Base-by-base conservation (phyloP, 2,888 invertebrate species). In the Lasius platythorax region DNA sequence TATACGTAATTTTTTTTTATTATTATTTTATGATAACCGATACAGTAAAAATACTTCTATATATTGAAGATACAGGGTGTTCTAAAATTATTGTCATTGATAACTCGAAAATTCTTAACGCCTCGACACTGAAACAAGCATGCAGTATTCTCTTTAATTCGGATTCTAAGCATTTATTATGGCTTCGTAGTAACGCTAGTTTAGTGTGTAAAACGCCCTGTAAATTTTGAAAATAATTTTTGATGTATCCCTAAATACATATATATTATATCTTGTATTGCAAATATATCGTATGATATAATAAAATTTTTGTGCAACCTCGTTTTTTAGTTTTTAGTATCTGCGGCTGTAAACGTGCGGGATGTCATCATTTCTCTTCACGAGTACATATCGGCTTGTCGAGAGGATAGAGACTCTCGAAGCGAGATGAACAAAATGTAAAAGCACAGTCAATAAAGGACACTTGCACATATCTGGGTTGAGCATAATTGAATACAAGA, bases 391-490 rank as follows among this genome's bases (percentile, higher is more conserved):
- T 85, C 79, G 85, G 56, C 67, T 33, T 74, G 67, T 67, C 68
- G 73, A 63, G 37, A 61, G 61, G 8, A 18, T 53, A 68, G 40
- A 74, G 53, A 11, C 56, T 76, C 61, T 75, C 67, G 37, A 61
- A 58, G 40, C 33, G 68, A 83, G 75, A 76, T 28, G 75, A 85
- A 68, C 78, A 85, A 85, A 82, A 82, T 87, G 87, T 87, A 87
- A 84, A 86, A 87, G 87, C 87, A 86, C 85, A 72, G 78, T 78
- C 67, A 87, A 87, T 87, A 87, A 87, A 87, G 74, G 66, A 68
- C 70, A 87, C 87, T 79, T 82, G 87, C 87, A 87, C 87, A 70
- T 67, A 86, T 67, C 70, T 67, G 46, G 30, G 18, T 76, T 50
- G 8, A 28, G 37, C 2, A 18, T 75, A 66, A 67, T 68, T 43